These are phyloP conservation scores for Pteruthius melanotis DNA, from an alignment of 2,113 vertebrate species.

Conservation along the genomic window DNA sequence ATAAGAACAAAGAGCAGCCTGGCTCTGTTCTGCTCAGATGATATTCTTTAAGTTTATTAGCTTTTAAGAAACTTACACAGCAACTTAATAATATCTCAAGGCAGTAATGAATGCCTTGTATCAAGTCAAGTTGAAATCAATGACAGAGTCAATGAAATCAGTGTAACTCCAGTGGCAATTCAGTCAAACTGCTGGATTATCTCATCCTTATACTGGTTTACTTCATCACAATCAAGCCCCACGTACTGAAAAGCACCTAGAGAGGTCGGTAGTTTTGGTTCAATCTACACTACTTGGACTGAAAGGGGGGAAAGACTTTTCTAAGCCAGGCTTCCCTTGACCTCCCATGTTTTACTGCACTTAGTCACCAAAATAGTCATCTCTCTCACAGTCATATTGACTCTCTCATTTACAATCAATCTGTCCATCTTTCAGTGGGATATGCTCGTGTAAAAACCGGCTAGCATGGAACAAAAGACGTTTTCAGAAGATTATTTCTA, in stretches of 20 bases:
- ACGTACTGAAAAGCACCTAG: background rate
- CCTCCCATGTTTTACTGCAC: background rate
- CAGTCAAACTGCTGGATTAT: background rate
- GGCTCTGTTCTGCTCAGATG: background rate
- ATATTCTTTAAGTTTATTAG: background rate
- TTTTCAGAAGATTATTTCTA: background rate
- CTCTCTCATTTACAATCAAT: background rate
- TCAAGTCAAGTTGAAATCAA: background rate
- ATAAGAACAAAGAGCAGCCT: background rate
- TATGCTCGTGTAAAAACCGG: background rate
- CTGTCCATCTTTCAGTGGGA: background rate
- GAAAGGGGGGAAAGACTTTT: background rate
- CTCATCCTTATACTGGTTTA: background rate
- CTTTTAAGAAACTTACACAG: background rate
- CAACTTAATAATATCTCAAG: background rate
- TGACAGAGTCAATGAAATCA: background rate
- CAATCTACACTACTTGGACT: background rate
- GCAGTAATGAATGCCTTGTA: background rate
- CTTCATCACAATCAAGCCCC: background rate
- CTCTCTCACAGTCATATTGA: background rate
- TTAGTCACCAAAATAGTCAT: background rate
- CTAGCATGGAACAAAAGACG: background rate
- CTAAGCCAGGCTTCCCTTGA: background rate
- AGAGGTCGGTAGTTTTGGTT: background rate
- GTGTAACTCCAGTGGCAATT: background rate